Evolutionary conservation across 2,797 vertebrate genomes (phyloP).

Genomic region (Eospalax fontanierii): DNA sequence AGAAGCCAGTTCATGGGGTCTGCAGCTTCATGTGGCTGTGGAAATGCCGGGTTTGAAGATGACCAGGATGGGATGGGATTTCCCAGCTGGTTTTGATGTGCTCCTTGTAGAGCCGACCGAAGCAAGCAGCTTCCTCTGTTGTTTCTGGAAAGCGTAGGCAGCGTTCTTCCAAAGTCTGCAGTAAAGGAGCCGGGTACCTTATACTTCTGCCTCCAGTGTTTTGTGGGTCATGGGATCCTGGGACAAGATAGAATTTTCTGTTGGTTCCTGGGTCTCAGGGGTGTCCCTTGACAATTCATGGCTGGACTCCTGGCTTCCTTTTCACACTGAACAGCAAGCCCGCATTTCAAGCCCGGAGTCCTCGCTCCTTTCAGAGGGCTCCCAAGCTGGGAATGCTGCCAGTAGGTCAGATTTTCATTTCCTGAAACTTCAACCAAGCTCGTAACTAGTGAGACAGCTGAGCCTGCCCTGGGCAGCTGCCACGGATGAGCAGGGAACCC

Average conservation of each 20-base stretch:
- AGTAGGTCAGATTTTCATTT: constrained; percentile 72
- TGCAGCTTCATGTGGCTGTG: fast-evolving
- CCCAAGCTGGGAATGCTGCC: constrained; percentile 53
- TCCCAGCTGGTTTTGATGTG: background rate
- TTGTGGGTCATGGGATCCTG: background rate
- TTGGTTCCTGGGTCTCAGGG: background rate
- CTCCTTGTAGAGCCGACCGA: background rate
- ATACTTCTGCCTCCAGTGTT: background rate
- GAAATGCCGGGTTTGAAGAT: background rate
- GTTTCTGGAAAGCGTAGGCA: fast-evolving
- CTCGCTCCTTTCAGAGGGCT: constrained; percentile 1
- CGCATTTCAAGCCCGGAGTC: background rate
- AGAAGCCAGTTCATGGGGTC: background rate
- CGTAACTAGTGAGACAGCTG: background rate
- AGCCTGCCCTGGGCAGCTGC: background rate
- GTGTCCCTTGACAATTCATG: fast-evolving
- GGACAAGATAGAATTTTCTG: background rate
- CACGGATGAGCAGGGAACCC: background rate
- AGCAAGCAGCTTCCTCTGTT: background rate
- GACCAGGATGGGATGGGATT: fast-evolving
- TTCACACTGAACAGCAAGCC: background rate
- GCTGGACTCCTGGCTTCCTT: background rate
- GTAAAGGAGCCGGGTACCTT: fast-evolving
- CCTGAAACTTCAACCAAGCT: constrained; percentile 77
- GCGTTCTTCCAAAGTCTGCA: fast-evolving